A percentile compares a stretch with the other conserved stretches of the same genome.
Conservation (phyloP, 2,113 vertebrate genomes). For the Neolamprologus devosi region DNA sequence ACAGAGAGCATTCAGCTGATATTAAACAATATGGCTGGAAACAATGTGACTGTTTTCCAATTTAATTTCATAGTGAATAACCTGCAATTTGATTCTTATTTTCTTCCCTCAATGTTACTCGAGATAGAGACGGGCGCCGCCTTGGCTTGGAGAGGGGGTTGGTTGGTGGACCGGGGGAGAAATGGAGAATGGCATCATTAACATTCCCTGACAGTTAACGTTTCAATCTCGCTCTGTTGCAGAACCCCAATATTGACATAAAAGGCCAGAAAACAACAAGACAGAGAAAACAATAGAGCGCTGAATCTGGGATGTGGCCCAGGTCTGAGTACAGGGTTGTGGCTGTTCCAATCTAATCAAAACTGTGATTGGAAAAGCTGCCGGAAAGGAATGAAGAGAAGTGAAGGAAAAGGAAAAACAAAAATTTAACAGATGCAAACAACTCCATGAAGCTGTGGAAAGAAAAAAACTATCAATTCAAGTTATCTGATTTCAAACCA, state of each 20-base stretch:
- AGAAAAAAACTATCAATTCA: background rate
- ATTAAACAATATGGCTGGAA: slow-evolving; percentile 69
- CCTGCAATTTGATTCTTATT: slow-evolving; percentile 66
- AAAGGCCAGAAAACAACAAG: slow-evolving; percentile 49
- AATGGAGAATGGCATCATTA: slow-evolving; percentile 65
- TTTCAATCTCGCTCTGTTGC: slow-evolving; percentile 60
- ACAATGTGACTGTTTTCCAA: slow-evolving; percentile 61
- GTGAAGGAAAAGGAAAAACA: background rate
- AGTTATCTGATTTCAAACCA: background rate
- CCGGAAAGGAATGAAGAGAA: background rate
- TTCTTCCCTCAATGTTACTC: background rate
- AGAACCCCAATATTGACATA: slow-evolving; percentile 50
- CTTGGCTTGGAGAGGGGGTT: background rate
- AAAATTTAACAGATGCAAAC: background rate
- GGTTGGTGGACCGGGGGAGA: background rate
- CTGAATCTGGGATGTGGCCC: slow-evolving; percentile 17
- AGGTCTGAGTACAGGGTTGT: slow-evolving; percentile 2
- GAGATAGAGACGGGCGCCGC: background rate
- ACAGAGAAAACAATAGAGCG: background rate
- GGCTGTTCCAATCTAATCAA: slow-evolving; percentile 46
- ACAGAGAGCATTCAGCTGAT: slow-evolving; percentile 51
- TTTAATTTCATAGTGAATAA: slow-evolving; percentile 75
- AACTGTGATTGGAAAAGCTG: slow-evolving; percentile 34
- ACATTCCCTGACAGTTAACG: slow-evolving; percentile 66
- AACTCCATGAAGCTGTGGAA: background rate